Evolutionary conservation across 2,888 invertebrate genomes (phyloP).

Genomic region (Scaptomyza cyrtandrae): DNA sequence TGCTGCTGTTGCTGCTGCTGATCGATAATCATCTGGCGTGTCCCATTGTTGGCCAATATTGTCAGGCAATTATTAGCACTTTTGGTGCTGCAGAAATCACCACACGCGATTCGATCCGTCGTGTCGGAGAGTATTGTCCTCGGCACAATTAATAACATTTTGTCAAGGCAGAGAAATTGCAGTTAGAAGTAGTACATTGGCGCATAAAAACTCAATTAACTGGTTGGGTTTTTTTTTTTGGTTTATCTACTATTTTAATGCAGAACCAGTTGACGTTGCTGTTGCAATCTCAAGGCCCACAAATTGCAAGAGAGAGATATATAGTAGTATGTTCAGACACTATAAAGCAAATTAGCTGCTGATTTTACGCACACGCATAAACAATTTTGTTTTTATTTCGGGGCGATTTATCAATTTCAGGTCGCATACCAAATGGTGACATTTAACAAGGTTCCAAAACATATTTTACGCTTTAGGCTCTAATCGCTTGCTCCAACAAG

Average conservation of each 20-base stretch:
- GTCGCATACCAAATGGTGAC: constrained; percentile 71
- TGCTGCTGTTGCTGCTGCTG: constrained; percentile 14
- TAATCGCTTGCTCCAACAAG: constrained; percentile 31
- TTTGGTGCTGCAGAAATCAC: constrained; percentile 58
- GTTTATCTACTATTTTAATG: background rate
- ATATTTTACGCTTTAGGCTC: constrained; percentile 42
- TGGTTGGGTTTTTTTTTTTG: constrained; percentile 23
- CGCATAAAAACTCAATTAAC: constrained; percentile 42
- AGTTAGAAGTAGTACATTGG: constrained; percentile 23
- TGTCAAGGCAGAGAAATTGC: constrained; percentile 78
- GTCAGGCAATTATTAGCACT: constrained; percentile 77
- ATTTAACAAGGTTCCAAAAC: constrained; percentile 76
- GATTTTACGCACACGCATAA: constrained; percentile 64
- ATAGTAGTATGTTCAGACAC: background rate
- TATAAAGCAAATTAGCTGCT: constrained; percentile 54
- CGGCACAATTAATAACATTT: constrained; percentile 77
- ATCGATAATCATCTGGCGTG: constrained; percentile 73
- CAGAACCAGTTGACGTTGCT: constrained; percentile 59
- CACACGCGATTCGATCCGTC: constrained; percentile 55
- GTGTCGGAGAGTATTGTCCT: constrained; percentile 50
- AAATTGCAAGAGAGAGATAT: constrained; percentile 49
- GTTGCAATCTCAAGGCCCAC: constrained; percentile 64
- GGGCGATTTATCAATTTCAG: constrained; percentile 77
- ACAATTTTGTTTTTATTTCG: constrained; percentile 39
- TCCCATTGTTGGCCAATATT: constrained; percentile 71